phyloP scores from a whole-genome alignment of 37 sponge, comb jelly and placozoan genomes.

The Axinella damicornis region DNA sequence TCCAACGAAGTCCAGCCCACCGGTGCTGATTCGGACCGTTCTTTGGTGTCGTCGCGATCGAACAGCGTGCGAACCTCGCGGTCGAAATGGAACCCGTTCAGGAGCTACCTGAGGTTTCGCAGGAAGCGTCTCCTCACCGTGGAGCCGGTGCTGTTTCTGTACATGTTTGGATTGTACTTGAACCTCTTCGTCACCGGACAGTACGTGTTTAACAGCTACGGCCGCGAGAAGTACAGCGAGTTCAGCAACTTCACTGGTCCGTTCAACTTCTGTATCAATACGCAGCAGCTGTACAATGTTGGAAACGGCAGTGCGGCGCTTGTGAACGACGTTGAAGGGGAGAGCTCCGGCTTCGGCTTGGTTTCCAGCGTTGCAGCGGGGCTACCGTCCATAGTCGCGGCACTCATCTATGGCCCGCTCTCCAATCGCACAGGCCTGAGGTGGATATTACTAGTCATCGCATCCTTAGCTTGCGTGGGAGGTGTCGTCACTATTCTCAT shows the following conservation, averaged over 20 bases:
- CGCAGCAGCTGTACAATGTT: neutral
- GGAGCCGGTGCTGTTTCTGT: conserved; percentile 35
- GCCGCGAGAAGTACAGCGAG: neutral
- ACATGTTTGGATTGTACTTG: conserved; percentile 10
- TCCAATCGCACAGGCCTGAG: conserved; percentile 58
- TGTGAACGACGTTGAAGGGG: neutral
- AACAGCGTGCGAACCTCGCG: no score
- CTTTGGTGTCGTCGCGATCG: no score
- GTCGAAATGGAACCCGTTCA: no score
- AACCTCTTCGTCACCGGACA: conserved; percentile 12
- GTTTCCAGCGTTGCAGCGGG: conserved; percentile 5
- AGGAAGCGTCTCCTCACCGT: conserved; percentile 17
- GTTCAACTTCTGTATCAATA: conserved; percentile 5
- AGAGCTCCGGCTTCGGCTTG: conserved; percentile 1
- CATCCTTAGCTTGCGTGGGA: no score
- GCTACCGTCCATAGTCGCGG: conserved; percentile 27
- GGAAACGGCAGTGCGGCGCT: neutral
- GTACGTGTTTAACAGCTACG: conserved; percentile 21
- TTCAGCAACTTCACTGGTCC: neutral
- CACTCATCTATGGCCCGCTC: conserved; percentile 53
- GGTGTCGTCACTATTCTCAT: no score
- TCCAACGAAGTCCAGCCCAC: no score
- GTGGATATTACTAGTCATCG: conserved; percentile 21
- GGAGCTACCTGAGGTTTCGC: conserved; percentile 7
- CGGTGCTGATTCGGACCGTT: no score